These are phyloP conservation scores for Babylonia areolata DNA, from an alignment of 1,140 invertebrate species.

Conservation along the genomic window DNA sequence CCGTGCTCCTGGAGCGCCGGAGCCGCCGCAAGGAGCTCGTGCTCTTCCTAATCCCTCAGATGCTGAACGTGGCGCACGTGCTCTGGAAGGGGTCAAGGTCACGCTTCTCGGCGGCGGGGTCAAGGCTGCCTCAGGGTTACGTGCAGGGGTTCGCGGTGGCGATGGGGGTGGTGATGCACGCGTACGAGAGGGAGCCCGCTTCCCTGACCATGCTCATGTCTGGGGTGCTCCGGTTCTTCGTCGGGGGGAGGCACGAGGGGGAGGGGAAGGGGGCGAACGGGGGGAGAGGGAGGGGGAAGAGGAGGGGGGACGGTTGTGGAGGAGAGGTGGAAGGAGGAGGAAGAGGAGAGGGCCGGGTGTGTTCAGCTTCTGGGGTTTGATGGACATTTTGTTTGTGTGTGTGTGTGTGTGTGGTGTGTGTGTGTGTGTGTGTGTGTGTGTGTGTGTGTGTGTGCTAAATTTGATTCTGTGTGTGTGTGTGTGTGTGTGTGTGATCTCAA, in stretches of 20 bases:
- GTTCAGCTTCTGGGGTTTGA: too few species aligned
- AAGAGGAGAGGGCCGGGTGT: not conserved
- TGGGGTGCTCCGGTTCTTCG: slow-evolving; percentile 60
- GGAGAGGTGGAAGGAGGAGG: not conserved
- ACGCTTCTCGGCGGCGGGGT: not conserved
- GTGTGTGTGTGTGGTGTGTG: too few species aligned
- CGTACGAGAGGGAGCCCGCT: slow-evolving; percentile 67
- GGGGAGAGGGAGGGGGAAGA: not conserved
- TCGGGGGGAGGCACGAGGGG: slow-evolving; percentile 43
- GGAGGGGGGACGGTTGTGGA: too few species aligned
- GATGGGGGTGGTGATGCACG: slow-evolving; percentile 68
- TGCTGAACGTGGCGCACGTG: slow-evolving; percentile 56
- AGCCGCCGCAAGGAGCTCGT: slow-evolving; percentile 62
- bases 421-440: too few species aligned
- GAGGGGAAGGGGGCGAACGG: not conserved
- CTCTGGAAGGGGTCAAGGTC: slow-evolving; percentile 23
- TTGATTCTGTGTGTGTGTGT: too few species aligned
- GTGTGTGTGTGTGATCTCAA: not conserved
- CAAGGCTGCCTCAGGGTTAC: slow-evolving; percentile 45
- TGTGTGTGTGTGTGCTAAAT: too few species aligned
- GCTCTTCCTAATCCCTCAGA: slow-evolving; percentile 66
- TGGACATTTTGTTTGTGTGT: too few species aligned
- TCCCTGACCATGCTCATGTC: slow-evolving; percentile 61
- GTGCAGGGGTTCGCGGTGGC: slow-evolving; percentile 59
- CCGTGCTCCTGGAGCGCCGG: slow-evolving; percentile 62